Evolutionary conservation across 2,888 invertebrate genomes (phyloP), one percentile per base, ranked within the genome.

Genomic region (Microplitis deprimator): DNA sequence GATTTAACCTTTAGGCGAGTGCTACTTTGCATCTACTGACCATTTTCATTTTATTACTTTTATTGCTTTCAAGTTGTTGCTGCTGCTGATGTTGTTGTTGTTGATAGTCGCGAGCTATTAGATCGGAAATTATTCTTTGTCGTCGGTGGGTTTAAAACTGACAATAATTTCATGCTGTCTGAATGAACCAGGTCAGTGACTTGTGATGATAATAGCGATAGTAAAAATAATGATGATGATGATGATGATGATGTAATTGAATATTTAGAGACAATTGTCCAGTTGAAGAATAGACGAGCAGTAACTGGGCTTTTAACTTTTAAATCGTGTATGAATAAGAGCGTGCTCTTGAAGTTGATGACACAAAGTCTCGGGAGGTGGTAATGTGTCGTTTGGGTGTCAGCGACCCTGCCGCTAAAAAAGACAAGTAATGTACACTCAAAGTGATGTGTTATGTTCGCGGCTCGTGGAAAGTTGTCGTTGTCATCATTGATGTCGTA

Each of bases 351-450:
- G 29, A 4, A 29, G 29, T 29, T 29, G 29, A 29, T 13, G 65
- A 50, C 50, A 50, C 10, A 13, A 29, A 39, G 40, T 68, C 13
- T 70, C 70, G 29, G 13, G 20, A 16, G n/a, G 13, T 20, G 60
- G 67, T 20, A 17, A 73, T 73, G 67, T 76, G 60, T 76, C 67
- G 69, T 74, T 74, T 39, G 76, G 59, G 76, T 77, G 79, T 79
- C 79, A 77, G 75, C 75, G 79, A 79, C 75, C 75, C 73, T 69
- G 60, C 10, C 17, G 39, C 29, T 20, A 10, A 65, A 20, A 20
- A 20, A 67, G 67, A 41, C 50, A 65, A 65, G 20, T 65, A 65
- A 65, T 29, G 38, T 20, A 65, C 65, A 65, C 65, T 29, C 10
- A 29, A 65, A 29, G 62, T 62, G 62, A 62, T 68, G 67, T 67